Evolutionary conservation across 1,140 invertebrate species (phyloP).

Genomic region (Caenorhabditis briggsae): DNA sequence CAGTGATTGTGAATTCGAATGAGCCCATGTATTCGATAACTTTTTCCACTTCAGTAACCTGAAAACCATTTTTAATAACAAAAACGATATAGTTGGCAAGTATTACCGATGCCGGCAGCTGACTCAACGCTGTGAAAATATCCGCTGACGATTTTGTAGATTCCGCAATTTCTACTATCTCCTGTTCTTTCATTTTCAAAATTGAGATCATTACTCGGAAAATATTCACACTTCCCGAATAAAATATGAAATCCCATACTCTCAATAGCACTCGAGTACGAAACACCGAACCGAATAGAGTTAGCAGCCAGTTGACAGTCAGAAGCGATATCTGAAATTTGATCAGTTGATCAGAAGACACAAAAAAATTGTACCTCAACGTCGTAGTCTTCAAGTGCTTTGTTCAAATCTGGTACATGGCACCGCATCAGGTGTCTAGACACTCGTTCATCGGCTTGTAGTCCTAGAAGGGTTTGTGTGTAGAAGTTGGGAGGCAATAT

Average conservation of each 20-base stretch:
- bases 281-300: conserved; percentile 97
- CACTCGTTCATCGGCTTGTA: conserved; percentile 89
- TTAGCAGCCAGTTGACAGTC: conserved; percentile 96
- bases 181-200: conserved; percentile 75
- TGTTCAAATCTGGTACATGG: conserved; percentile 89
- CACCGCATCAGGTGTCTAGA: conserved; percentile 88
- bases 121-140: conserved; percentile 70
- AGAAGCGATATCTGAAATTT: conserved; percentile 92
- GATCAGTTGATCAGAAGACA: conserved; percentile 82
- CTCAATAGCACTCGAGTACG: conserved; percentile 94
- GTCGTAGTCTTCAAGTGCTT: conserved; percentile 81
- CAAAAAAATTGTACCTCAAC: conserved; percentile 21
- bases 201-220: conserved; percentile 85
- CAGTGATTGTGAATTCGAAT: conserved; percentile 76
- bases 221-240: conserved; percentile 91
- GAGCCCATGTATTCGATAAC: conserved; percentile 80
- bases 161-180: conserved; percentile 67
- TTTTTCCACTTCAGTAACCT: conserved; percentile 70
- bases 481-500: conserved; percentile 96
- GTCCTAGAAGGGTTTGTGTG: conserved; percentile 87
- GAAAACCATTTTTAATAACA: background rate
- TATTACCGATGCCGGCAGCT: conserved; percentile 67
- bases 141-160: conserved; percentile 67
- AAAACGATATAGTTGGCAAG: background rate
- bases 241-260: conserved; percentile 97